Percentiles rank a stretch among this genome's conserved stretches.
These are phyloP conservation scores for Lepilemur septentrionalis DNA, from an alignment of 2,797 vertebrate genomes.

Conservation along the genomic window DNA sequence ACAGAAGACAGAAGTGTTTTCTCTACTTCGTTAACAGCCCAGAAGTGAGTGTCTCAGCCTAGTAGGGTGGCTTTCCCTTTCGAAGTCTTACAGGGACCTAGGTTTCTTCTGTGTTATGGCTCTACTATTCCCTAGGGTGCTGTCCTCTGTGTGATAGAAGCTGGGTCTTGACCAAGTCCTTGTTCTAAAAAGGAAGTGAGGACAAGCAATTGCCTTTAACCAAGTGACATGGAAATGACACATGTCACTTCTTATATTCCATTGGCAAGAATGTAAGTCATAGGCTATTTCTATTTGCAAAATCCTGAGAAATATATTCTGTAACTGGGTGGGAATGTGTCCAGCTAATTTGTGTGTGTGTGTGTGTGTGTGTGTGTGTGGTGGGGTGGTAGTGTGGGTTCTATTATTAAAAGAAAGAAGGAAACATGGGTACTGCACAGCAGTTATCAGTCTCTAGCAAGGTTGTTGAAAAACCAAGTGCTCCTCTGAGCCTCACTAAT, in stretches of 20 bases:
- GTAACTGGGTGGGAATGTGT: not conserved
- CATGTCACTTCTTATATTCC: not conserved
- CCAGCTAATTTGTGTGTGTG: not conserved
- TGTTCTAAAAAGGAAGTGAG: not conserved
- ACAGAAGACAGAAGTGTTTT: not conserved
- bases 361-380: not conserved
- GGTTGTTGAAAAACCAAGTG: not conserved
- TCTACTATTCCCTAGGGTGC: rapidly evolving
- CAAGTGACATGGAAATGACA: not conserved
- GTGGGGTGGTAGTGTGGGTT: not conserved
- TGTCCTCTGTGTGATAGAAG: not conserved
- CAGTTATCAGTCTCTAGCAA: not conserved
- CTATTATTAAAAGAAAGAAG: not conserved
- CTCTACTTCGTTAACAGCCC: not conserved
- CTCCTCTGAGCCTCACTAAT: not conserved
- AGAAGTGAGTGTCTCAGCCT: not conserved
- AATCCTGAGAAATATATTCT: not conserved
- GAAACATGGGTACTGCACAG: not conserved
- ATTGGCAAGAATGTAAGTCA: not conserved
- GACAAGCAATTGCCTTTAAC: not conserved
- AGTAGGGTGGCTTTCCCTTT: not conserved
- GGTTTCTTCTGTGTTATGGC: not conserved
- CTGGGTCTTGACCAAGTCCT: not conserved
- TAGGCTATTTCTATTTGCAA: not conserved
- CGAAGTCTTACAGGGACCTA: not conserved